Conservation (phyloP, 2,888 invertebrate genomes). For the Melinopterus prodromus region DNA sequence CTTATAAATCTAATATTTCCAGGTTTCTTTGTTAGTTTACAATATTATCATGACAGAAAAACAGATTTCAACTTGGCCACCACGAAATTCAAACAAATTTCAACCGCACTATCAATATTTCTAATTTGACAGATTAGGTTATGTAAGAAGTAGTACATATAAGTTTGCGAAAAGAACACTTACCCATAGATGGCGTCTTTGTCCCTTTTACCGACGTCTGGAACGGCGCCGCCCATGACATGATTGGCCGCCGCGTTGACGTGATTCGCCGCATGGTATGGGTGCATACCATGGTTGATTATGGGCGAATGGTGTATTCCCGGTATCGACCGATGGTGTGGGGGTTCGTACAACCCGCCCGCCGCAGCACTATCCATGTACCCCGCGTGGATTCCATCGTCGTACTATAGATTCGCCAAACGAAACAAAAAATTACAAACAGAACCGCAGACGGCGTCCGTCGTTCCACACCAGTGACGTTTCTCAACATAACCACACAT, state of each 20-base stretch:
- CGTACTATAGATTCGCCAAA: constrained; percentile 71
- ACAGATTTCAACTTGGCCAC: no score
- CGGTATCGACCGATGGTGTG: constrained; percentile 69
- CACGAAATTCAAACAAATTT: no score
- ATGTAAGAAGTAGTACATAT: background rate
- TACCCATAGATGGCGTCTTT: constrained; percentile 99
- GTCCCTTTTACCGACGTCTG: constrained; percentile 96
- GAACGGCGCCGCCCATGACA: constrained; percentile 80
- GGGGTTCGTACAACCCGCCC: constrained; percentile 77
- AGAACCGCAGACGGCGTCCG: constrained; percentile 8
- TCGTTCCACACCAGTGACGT: constrained; percentile 17
- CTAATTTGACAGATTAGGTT: background rate
- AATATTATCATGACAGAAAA: no score
- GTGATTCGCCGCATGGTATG: constrained; percentile 77
- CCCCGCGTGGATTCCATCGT: constrained; percentile 91
- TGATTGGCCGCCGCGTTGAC: constrained; percentile 78
- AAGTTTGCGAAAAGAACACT: constrained; percentile 60
- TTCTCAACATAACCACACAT: background rate
- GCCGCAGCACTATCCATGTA: constrained; percentile 79
- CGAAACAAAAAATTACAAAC: constrained; percentile 14
- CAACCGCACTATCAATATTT: background rate
- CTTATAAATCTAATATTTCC: no score
- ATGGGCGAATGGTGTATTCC: constrained; percentile 82
- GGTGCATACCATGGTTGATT: constrained; percentile 83
- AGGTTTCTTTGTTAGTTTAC: no score